Evolutionary conservation across 2,888 invertebrate genomes (phyloP), one percentile per base, ranked within the genome.

Genomic region (Torymus auratus): DNA sequence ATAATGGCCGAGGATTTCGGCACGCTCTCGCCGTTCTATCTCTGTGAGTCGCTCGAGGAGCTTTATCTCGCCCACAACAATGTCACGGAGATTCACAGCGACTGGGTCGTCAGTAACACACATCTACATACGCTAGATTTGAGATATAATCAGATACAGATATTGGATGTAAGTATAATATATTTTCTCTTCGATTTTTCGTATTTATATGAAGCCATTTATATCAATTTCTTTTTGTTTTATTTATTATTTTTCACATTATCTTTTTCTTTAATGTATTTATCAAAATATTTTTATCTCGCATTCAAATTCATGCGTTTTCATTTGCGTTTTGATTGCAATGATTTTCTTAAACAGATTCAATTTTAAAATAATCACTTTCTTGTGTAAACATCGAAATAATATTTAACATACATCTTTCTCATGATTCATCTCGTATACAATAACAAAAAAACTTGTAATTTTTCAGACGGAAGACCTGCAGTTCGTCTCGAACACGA

Each of bases 31-130:
- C 94, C 95, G 0, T 94, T 95, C 84, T 90, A 91, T 17, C 87
- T 91, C 55, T 92, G 94, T 10, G 86, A 86, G 3, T 91, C 92
- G 74, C 90, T 95, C 70, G 91, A 92, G 83, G 89, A 92, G 75
- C 90, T 95, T 41, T 93, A 94, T 86, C 88, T 95, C 79, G 92
- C 93, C 58, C 92, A 94, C 84, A 96, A 95, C 88, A 92, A 93
- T 61, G 93, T 96, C 52, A 91, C 91, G 77, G 87, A 90, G 4
- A 92, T 94, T 60, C 95, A 93, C 86, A 89, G 90, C 2, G 95
- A 95, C 85, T 96, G 96, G 94, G 92, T 92, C 85, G 87, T 93
- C 17, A 92, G 93, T 72, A 83, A 90, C 0, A 70, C 79, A 4
- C 87, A 91, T 11, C 92, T 96, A 70, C 91, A 92, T 62, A 91